Base-by-base conservation (phyloP, 35 echinoderm and acorn worm genomes). In the Diadema setosum region DNA sequence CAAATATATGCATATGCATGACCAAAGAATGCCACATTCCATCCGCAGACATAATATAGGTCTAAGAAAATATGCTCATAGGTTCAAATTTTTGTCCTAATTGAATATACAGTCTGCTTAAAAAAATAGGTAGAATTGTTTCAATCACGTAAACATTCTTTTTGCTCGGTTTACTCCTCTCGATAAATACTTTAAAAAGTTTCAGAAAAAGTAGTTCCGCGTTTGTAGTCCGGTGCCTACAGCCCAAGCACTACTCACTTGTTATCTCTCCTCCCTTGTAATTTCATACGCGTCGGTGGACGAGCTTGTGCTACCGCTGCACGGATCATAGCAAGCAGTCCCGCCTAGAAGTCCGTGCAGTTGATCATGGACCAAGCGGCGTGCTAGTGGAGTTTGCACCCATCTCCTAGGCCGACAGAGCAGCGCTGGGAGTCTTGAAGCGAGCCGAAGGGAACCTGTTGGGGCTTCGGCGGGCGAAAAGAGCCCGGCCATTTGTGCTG, bases 401-500 rank as follows among this genome's bases (percentile, higher is more conserved):
- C n/a, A 67, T 26, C 37, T 26, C 27, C 30, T 67, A 67, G 27
- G 27, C 63, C 63, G 23, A 67, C 63, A 67, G 27, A 41, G 73
- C 33, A 78, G 33, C 35, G 73, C 73, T 78, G 20, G 73, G 73
- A 78, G 73, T 78, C 40, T 78, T 26, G 37, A 18, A 44, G 73
- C 73, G 14, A 8, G 73, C 73, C 73, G 73, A 44, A 78, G 73
- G 21, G 25, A 36, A 44, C 21, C 9, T 21, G n/a, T n/a, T 44
- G 29, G 7, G 40, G 44, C 36, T 78, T 78, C 73, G 73, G 73
- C 73, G 39, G 73, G 73, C 73, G 44, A 52, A 32, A 78, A 20
- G 35, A 78, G 73, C 73, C 73, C 37, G 20, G 73, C 73, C 73
- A n/a, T n/a, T n/a, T n/a, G n/a, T n/a, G n/a, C n/a, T 35, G 73